Conservation (phyloP, 2,113 vertebrate genomes). For the Bufo gargarizans region DNA sequence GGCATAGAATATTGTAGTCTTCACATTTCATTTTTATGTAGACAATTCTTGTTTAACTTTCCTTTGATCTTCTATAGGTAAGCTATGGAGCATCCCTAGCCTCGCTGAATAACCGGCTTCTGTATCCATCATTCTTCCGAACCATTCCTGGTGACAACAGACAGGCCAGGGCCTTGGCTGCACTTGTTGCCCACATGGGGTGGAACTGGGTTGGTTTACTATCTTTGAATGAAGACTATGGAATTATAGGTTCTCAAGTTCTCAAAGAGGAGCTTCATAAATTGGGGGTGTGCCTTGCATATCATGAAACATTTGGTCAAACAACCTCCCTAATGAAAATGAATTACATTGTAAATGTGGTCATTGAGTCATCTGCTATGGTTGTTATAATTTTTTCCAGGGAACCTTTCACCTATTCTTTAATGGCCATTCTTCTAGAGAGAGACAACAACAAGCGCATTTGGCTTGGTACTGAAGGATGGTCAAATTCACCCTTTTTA, state of each 20-base stretch:
- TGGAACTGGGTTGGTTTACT: constrained; percentile 47
- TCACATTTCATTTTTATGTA: neutral
- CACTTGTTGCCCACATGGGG: constrained; percentile 51
- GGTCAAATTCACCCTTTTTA: constrained; percentile 25
- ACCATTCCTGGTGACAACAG: constrained; percentile 61
- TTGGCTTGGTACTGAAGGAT: constrained; percentile 31
- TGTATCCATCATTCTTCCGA: constrained; percentile 63
- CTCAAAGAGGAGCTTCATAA: constrained; percentile 33
- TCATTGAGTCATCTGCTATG: constrained; percentile 24
- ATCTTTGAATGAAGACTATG: constrained; percentile 21
- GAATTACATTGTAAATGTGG: neutral
- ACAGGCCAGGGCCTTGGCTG: constrained; percentile 59
- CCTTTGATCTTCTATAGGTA: neutral
- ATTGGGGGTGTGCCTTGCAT: constrained; percentile 33
- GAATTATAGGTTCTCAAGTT: constrained; percentile 39
- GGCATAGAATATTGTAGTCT: too few relatives aligned
- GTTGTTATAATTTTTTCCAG: constrained; percentile 36
- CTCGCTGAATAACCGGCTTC: neutral
- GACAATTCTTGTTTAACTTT: neutral
- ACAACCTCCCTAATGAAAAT: neutral
- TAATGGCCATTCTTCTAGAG: constrained; percentile 11
- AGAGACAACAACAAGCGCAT: neutral
- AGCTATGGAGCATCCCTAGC: neutral
- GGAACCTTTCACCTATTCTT: neutral
- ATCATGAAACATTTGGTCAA: constrained; percentile 17